Percentiles rank a stretch among this genome's conserved stretches.
Evolutionary conservation across 2,797 vertebrate species (phyloP).

Genomic region (Tamandua tetradactyla): DNA sequence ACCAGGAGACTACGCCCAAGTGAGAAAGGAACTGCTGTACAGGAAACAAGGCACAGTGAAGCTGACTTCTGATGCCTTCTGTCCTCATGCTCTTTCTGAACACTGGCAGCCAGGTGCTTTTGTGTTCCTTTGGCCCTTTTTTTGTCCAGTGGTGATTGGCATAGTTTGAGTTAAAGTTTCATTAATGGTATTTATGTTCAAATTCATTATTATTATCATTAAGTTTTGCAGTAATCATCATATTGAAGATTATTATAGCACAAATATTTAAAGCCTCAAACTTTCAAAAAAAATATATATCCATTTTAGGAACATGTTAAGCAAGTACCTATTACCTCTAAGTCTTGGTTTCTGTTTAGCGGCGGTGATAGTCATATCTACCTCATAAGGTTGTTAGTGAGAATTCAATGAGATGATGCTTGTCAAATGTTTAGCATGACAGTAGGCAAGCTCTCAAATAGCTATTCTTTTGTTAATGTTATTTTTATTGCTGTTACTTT

Average conservation of each 20-base stretch:
- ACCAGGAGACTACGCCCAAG: background rate
- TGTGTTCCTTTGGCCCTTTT: background rate
- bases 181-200: background rate
- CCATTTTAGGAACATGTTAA: background rate
- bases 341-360: background rate
- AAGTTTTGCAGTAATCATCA: background rate
- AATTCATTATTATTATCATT: background rate
- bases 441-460: background rate
- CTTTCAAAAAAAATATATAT: background rate
- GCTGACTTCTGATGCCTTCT: background rate
- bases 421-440: background rate
- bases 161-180: background rate
- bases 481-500: background rate
- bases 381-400: background rate
- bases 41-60: background rate
- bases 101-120: background rate
- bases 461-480: background rate
- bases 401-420: background rate
- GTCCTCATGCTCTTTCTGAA: background rate
- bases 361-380: background rate
- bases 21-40: accelerated
- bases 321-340: background rate
- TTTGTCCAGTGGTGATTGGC: background rate
- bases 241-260: background rate
- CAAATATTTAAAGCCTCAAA: background rate